Evolutionary conservation across 2,797 vertebrate genomes (phyloP), one percentile per base, ranked within the genome.

Genomic region (Channa striata): DNA sequence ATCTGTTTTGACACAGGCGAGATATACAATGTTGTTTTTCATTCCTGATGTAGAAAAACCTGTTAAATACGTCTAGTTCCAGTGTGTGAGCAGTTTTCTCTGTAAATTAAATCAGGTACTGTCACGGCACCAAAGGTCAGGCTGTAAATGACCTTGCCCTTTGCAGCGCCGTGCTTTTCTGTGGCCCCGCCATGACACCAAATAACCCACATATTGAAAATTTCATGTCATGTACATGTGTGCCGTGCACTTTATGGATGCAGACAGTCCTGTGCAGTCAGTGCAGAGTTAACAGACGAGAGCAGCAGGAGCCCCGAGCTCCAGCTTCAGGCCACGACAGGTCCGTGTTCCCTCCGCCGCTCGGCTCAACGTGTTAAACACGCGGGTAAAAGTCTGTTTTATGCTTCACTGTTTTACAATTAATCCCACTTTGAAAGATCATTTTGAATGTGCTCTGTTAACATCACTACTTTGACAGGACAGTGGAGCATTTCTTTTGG

Each of bases 91-190:
- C 8, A 40, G 0, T 48, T 61, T 25, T 19, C 30, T 36, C 11
- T 49, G 16, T 25, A 46, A 62, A 59, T 68, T 9, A 46, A 72
- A 64, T 21, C n/a, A 23, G 25, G 6, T 52, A 11, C 2, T n/a
- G 17, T 33, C 62, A 21, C 4, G 14, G 16, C 59, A 53, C 43
- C 59, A 84, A 84, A 90, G 90, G 88, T 89, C 87, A 91, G 72
- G 53, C 47, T 75, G 1, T 14, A 61, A 25, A 19, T 88, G 81
- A 86, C 87, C 81, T 23, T 1, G 25, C n/a, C n/a, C n/a, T n/a
- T n/a, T n/a, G n/a, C n/a, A n/a, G n/a, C n/a, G n/a, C n/a, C n/a
- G n/a, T n/a, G n/a, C 34, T 48, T 8, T 56, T 51, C 30, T 25
- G 12, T n/a, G n/a, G 3, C 37, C 9, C 12, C 3, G 53, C 40